Conservation (phyloP, 1,140 invertebrate genomes). For the Drosophila punjabiensis region DNA sequence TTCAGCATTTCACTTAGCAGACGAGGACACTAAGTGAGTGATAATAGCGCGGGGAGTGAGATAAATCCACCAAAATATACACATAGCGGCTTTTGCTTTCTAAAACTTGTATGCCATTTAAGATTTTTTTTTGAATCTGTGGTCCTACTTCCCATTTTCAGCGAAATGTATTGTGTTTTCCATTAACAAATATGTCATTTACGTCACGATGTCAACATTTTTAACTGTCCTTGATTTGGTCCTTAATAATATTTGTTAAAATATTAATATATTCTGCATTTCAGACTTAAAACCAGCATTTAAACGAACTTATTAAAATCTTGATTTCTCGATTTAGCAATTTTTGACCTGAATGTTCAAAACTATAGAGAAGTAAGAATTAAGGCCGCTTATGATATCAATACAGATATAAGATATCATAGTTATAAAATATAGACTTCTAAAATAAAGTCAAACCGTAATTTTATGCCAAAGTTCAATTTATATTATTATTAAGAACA, state of each 20-base stretch:
- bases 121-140: not conserved
- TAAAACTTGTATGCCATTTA: not conserved
- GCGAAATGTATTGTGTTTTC: not conserved
- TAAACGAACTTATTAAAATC: no score
- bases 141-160: constrained; percentile 3
- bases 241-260: not conserved
- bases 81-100: constrained; percentile 13
- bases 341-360: no score
- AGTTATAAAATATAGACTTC: no score
- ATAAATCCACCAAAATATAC: constrained; percentile 11
- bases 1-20: constrained; percentile 78
- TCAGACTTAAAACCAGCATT: no score
- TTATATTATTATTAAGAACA: no score
- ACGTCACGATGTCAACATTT: not conserved
- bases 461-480: no score
- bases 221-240: not conserved
- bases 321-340: no score
- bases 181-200: not conserved
- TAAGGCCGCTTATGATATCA: no score
- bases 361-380: no score
- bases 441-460: no score
- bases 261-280: not conserved
- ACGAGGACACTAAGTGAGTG: constrained; percentile 48
- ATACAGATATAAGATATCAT: no score
- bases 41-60: constrained; percentile 29